Evolutionary conservation across 2,888 invertebrate species (phyloP).

Genomic region (Hirtodrosophila alboralis): DNA sequence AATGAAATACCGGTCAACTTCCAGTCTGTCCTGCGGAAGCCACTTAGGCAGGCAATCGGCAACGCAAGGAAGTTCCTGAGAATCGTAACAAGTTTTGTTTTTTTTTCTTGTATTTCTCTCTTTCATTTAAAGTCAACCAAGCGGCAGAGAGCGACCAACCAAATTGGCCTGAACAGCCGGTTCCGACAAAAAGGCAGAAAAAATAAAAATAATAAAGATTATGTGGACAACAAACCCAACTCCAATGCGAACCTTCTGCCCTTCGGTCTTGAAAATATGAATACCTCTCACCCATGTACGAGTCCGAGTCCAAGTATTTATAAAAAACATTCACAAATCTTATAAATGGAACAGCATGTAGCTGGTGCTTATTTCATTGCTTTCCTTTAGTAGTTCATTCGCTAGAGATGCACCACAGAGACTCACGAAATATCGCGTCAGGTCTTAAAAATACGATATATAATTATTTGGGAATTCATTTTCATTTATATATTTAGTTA

Average conservation of each 20-base stretch:
- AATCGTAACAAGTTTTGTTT: slow-evolving; percentile 70
- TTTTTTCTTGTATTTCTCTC: slow-evolving; percentile 14
- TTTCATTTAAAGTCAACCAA: slow-evolving; percentile 72
- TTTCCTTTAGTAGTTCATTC: slow-evolving; percentile 29
- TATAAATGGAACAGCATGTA: slow-evolving; percentile 75
- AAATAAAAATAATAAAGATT: slow-evolving; percentile 30
- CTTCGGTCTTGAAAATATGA: slow-evolving; percentile 29
- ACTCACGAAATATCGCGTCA: slow-evolving; percentile 28
- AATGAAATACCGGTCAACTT: slow-evolving; percentile 2
- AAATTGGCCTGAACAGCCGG: slow-evolving; percentile 46
- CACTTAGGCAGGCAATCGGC: slow-evolving; percentile 44
- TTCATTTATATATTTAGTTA: too few species aligned
- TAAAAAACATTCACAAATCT: slow-evolving; percentile 76
- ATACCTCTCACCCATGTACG: slow-evolving; percentile 28
- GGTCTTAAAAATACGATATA: neutral
- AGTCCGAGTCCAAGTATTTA: slow-evolving; percentile 50
- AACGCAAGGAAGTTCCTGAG: slow-evolving; percentile 66
- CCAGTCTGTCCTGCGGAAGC: slow-evolving; percentile 48
- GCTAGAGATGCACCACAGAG: slow-evolving; percentile 46
- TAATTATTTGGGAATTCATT: too few species aligned
- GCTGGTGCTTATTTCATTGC: slow-evolving; percentile 34
- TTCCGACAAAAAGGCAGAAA: slow-evolving; percentile 42
- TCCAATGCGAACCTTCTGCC: slow-evolving; percentile 12
- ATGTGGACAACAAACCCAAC: slow-evolving; percentile 41
- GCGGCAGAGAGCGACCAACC: slow-evolving; percentile 47